Conservation (phyloP, 2,113 vertebrate species). For the Oceanodroma tethys region DNA sequence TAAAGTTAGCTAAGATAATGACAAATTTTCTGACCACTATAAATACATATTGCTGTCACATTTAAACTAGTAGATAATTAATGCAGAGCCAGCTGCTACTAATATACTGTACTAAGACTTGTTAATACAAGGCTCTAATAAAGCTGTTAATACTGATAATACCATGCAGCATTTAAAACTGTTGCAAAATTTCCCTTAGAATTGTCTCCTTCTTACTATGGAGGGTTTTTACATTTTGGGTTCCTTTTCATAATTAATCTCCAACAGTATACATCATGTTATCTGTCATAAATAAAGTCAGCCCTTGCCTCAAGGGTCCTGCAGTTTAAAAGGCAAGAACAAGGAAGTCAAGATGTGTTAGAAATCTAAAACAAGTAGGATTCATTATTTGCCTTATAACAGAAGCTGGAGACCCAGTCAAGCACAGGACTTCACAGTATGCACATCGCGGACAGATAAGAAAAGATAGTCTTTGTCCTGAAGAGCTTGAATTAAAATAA, state of each 20-base stretch:
- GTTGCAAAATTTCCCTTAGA: neutral
- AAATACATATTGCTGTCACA: slow-evolving; percentile 46
- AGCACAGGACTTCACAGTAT: neutral
- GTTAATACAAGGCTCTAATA: slow-evolving; percentile 50
- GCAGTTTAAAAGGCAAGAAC: neutral
- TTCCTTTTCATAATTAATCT: slow-evolving; percentile 8
- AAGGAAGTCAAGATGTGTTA: neutral
- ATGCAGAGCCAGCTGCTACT: slow-evolving; percentile 57
- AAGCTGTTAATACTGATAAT: slow-evolving; percentile 46
- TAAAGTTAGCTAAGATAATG: slow-evolving; percentile 36
- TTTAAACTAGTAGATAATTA: slow-evolving; percentile 53
- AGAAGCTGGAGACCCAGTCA: neutral
- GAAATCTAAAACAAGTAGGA: neutral
- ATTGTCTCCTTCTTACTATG: neutral
- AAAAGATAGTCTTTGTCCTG: neutral
- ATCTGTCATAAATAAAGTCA: slow-evolving; percentile 20
- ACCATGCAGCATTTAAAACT: neutral
- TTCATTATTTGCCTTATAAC: neutral
- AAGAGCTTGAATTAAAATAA: neutral
- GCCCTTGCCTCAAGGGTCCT: neutral
- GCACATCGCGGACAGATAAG: neutral
- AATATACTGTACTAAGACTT: slow-evolving; percentile 25
- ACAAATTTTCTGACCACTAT: slow-evolving; percentile 48
- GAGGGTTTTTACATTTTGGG: neutral
- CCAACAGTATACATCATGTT: neutral